Evolutionary conservation across 2,888 invertebrate genomes (phyloP).

Genomic region (Lacanobia oleracea): DNA sequence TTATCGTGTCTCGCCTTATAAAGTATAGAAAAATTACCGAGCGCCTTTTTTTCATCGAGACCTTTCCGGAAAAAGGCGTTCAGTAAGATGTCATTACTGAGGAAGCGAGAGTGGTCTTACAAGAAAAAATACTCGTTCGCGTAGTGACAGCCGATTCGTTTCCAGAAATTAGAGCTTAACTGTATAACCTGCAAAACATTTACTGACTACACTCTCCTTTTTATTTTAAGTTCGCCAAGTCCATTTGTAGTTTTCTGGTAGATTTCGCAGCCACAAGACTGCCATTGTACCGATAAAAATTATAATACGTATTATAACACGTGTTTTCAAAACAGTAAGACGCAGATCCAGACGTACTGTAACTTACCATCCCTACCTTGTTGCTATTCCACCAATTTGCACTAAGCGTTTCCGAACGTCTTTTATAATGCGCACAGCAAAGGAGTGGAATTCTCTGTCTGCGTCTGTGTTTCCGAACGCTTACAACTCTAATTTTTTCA

Average conservation of each 20-base stretch:
- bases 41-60: slow-evolving; percentile 12
- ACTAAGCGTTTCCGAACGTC: too few species aligned
- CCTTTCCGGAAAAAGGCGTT: slow-evolving; percentile 19
- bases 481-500: too few species aligned
- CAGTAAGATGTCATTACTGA: slow-evolving; percentile 30
- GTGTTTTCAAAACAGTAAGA: too few species aligned
- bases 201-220: neutral
- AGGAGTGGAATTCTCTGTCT: too few species aligned
- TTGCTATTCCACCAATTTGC: too few species aligned
- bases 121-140: slow-evolving; percentile 3
- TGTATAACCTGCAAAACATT: neutral
- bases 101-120: neutral
- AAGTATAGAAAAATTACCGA: slow-evolving; percentile 28
- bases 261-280: neutral
- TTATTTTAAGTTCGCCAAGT: neutral
- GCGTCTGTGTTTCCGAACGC: too few species aligned
- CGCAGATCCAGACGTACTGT: too few species aligned
- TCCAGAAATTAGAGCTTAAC: neutral
- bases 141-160: neutral
- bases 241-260: neutral
- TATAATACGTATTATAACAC: neutral
- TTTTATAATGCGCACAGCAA: too few species aligned
- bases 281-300: neutral
- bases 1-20: slow-evolving; percentile 1
- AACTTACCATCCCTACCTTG: too few species aligned